A percentile compares a stretch with the other conserved stretches of the same genome.
These are phyloP conservation scores for Euplexia lucipara DNA, from an alignment of 2,888 invertebrate species.

Conservation along the genomic window DNA sequence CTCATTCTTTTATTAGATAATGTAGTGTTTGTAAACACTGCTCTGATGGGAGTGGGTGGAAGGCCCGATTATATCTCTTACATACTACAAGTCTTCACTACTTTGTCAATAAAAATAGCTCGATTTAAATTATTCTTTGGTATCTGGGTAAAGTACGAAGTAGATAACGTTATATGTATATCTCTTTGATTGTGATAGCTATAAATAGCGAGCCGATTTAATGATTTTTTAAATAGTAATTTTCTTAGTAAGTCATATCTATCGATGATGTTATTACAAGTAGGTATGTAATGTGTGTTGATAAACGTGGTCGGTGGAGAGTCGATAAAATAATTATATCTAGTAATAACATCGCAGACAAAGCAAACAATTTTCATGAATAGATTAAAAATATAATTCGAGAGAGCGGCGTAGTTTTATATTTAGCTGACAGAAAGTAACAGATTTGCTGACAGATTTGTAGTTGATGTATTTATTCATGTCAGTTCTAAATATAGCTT, in stretches of 20 bases:
- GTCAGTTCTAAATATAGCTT: conserved; percentile 46
- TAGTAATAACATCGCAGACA: not conserved
- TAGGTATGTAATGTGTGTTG: not conserved
- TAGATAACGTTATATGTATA: conserved; percentile 31
- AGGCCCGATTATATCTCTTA: conserved; percentile 51
- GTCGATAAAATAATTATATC: not conserved
- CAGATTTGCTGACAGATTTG: conserved; percentile 34
- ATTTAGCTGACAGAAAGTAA: conserved; percentile 53
- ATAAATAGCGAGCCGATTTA: conserved; percentile 26
- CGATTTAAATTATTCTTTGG: conserved; percentile 10
- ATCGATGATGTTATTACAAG: conserved; percentile 1
- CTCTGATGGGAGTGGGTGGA: conserved; percentile 38
- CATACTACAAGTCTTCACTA: conserved; percentile 34
- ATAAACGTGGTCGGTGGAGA: conserved; percentile 9
- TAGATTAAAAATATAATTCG: conserved; percentile 23
- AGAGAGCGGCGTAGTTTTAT: conserved; percentile 30
- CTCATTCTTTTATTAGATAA: conserved; percentile 51
- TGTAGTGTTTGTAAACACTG: conserved; percentile 45
- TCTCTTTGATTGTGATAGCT: conserved; percentile 20
- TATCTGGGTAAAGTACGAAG: conserved; percentile 6
- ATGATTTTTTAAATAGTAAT: conserved; percentile 16
- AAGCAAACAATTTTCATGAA: conserved; percentile 18
- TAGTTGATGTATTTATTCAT: conserved; percentile 50
- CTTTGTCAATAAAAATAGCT: conserved; percentile 27
- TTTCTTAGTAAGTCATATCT: conserved; percentile 12